Evolutionary conservation across 2,113 vertebrate genomes (phyloP).

Genomic region (Xyliphius kryptos): DNA sequence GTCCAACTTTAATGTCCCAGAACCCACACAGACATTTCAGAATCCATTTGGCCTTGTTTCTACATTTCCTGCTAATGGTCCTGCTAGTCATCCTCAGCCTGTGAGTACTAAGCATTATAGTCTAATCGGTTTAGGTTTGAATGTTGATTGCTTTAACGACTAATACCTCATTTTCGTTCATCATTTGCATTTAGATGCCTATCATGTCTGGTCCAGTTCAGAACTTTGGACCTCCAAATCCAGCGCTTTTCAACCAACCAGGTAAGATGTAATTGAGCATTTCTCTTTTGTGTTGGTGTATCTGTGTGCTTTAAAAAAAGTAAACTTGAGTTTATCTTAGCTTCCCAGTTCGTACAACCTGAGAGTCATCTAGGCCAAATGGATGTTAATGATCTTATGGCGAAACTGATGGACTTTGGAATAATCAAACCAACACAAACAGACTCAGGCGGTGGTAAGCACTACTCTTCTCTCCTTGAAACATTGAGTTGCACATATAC

Average conservation of each 20-base stretch:
- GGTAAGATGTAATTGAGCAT: slow-evolving; percentile 2
- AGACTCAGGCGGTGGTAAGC: slow-evolving; percentile 57
- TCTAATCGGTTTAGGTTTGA: no score
- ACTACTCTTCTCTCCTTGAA: no score
- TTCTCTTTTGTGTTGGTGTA: no score
- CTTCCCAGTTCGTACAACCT: slow-evolving; percentile 49
- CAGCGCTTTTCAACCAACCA: slow-evolving; percentile 68
- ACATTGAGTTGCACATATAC: no score
- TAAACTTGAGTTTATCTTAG: no score
- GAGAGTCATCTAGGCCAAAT: slow-evolving; percentile 95
- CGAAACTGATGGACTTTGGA: slow-evolving; percentile 86
- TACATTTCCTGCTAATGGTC: slow-evolving; percentile 73
- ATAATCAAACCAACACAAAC: slow-evolving; percentile 81
- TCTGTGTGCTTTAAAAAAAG: no score
- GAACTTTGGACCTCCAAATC: slow-evolving; percentile 73
- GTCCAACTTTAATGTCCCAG: slow-evolving; percentile 75
- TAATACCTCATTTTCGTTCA: not conserved
- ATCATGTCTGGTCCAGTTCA: slow-evolving; percentile 57
- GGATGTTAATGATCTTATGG: slow-evolving; percentile 89
- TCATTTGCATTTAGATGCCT: slow-evolving; percentile 48
- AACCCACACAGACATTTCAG: slow-evolving; percentile 67
- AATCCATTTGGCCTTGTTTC: slow-evolving; percentile 59
- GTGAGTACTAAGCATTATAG: no score
- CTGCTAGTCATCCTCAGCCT: slow-evolving; percentile 66
- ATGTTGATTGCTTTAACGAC: no score